phyloP scores from a whole-genome alignment of 2,888 invertebrate genomes.

The Tipula vernalis region DNA sequence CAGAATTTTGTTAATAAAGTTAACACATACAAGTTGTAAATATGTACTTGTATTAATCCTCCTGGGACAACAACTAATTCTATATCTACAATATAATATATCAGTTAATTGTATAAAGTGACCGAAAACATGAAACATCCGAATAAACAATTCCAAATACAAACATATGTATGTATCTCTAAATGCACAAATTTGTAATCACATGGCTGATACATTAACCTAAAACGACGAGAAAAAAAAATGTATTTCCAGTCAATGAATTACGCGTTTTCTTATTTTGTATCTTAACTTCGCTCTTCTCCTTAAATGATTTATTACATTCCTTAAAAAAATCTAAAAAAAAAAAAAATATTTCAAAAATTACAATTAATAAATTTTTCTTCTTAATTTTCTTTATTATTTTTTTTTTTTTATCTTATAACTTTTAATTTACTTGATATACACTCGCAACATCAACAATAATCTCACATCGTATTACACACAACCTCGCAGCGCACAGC shows the following conservation, averaged over 20 bases:
- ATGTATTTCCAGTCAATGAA: not conserved
- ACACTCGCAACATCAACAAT: not conserved
- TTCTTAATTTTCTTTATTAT: not conserved
- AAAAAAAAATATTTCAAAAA: not conserved
- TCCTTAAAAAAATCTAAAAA: not conserved
- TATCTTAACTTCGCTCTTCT: not conserved
- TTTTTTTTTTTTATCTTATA: not conserved
- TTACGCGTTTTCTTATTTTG: not conserved
- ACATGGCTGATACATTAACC: not conserved
- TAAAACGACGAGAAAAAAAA: not conserved
- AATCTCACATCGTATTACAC: not conserved
- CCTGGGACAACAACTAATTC: not conserved
- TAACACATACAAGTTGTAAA: not conserved
- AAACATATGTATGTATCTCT: not conserved
- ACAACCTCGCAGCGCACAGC: not conserved
- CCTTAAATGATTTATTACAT: conserved; percentile 4
- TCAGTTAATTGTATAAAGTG: not conserved
- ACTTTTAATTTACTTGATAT: not conserved
- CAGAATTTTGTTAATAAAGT: too few species aligned
- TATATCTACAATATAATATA: too few species aligned
- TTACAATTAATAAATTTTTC: not conserved
- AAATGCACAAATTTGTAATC: not conserved
- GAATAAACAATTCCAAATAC: not conserved
- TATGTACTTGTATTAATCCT: not conserved
- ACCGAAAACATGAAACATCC: not conserved